phyloP scores from a whole-genome alignment of 1,140 invertebrate genomes.

The Hormaphis cornu region DNA sequence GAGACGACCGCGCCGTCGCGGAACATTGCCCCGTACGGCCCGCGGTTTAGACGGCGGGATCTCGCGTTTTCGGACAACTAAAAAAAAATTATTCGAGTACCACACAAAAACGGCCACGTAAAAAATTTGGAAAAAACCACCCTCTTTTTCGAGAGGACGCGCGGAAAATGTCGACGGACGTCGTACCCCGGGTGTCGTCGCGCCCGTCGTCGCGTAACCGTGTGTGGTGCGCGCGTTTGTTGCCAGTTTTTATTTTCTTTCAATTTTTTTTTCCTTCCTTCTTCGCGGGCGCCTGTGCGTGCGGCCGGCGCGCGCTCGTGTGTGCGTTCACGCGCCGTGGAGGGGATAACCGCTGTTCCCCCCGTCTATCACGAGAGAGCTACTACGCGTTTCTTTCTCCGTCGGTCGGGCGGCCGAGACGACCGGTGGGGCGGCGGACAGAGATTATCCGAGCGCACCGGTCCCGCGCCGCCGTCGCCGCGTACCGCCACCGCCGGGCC shows the following conservation, averaged over 20 bases:
- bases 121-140: too few relatives aligned
- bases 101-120: too few relatives aligned
- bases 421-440: background rate
- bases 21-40: too few relatives aligned
- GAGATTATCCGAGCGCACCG: conserved; percentile 2
- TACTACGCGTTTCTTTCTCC: background rate
- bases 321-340: background rate
- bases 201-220: background rate
- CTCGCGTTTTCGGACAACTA: background rate
- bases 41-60: too few relatives aligned
- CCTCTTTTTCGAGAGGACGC: too few relatives aligned
- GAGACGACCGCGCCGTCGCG: background rate
- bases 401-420: background rate
- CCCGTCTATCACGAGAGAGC: too few relatives aligned
- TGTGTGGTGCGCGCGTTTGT: too few relatives aligned
- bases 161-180: too few relatives aligned
- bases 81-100: too few relatives aligned
- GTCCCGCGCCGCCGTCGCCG: background rate
- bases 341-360: background rate
- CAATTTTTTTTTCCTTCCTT: too few relatives aligned
- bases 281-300: background rate
- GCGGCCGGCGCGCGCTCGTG: background rate
- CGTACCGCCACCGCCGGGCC: background rate
- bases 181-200: background rate
- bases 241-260: too few relatives aligned